phyloP scores from a whole-genome alignment of 1,140 invertebrate species.

The Brachionus manjavacas region DNA sequence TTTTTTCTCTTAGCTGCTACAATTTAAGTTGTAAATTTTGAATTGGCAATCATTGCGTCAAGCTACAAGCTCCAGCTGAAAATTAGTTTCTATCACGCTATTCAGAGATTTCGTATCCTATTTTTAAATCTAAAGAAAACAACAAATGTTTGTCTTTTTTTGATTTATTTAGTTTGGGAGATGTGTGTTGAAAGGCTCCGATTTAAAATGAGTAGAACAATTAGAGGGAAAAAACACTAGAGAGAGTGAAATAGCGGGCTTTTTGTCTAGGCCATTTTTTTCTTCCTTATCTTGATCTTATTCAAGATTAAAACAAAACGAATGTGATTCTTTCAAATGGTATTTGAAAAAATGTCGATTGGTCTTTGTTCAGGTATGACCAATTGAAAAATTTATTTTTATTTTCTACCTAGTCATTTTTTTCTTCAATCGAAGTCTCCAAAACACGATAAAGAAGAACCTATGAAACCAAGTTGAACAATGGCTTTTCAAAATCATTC shows the following conservation, averaged over 20 bases:
- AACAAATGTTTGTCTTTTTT: not conserved
- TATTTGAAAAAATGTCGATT: not conserved
- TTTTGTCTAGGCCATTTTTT: not conserved
- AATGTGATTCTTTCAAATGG: not conserved
- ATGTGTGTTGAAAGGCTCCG: too few relatives aligned
- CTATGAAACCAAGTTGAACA: too few relatives aligned
- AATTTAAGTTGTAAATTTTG: not conserved
- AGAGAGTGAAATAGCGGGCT: too few relatives aligned
- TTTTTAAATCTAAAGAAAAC: not conserved
- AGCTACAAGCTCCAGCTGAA: not conserved
- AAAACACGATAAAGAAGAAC: too few relatives aligned
- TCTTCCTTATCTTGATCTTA: not conserved
- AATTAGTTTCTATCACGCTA: not conserved
- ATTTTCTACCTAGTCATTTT: too few relatives aligned
- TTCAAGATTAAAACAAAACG: not conserved
- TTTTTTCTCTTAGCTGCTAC: not conserved
- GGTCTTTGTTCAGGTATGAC: not conserved
- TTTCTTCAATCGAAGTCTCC: too few relatives aligned
- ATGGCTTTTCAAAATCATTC: too few relatives aligned
- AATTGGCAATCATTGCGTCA: not conserved
- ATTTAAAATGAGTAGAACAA: too few relatives aligned
- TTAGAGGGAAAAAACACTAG: too few relatives aligned
- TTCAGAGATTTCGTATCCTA: not conserved
- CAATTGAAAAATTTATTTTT: conserved; percentile 52
- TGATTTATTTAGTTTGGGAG: too few relatives aligned